Evolutionary conservation across 30 jellyfish, hydroid and myxozoan species (phyloP), one percentile per base, ranked within the genome.

Genomic region (Catostylus mosaicus): DNA sequence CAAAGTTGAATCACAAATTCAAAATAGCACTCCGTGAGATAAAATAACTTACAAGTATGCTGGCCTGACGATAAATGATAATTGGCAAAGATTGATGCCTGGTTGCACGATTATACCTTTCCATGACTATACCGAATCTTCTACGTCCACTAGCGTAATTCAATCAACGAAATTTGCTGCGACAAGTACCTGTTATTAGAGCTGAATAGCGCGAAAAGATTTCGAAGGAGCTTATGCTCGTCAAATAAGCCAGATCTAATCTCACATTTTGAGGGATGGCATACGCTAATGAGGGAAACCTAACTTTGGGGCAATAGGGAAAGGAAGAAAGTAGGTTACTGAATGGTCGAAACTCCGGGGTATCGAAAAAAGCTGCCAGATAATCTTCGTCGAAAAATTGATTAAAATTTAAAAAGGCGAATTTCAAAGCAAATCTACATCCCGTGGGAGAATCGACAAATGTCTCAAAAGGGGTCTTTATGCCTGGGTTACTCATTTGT

Each of bases 1-100:
- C 54, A 40, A 7, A 40, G 14, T 7, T 40, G 7, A 40, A 40
- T 40, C 14, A 5, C 54, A 40, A 40, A 5, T 7, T 40, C 54
- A 40, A 40, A 40, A 48, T 48, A 4, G 63, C 23, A n/a, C n/a
- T n/a, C n/a, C n/a, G n/a, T n/a, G n/a, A n/a, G n/a, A n/a, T n/a
- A n/a, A n/a, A n/a, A n/a, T n/a, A 48, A 48, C 63, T 9, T 3
- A 26, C 29, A 29, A 26, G 24, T 36, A 14, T 30, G 77, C 77
- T 30, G 31, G 31, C 77, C 77, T 65, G 77, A 30, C 77, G 77
- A 65, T 30, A 65, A 31, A 65, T 65, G 30, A 65, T 65, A 43
- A 65, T 65, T 30, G 77, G 77, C 38, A 65, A 30, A 19, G 77
- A 65, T 31, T 19, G 56, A 31, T 65, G 77, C 26, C 77, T 65